These are phyloP conservation scores for Sussaba pulchella DNA, from an alignment of 2,888 invertebrate genomes.

Conservation along the genomic window DNA sequence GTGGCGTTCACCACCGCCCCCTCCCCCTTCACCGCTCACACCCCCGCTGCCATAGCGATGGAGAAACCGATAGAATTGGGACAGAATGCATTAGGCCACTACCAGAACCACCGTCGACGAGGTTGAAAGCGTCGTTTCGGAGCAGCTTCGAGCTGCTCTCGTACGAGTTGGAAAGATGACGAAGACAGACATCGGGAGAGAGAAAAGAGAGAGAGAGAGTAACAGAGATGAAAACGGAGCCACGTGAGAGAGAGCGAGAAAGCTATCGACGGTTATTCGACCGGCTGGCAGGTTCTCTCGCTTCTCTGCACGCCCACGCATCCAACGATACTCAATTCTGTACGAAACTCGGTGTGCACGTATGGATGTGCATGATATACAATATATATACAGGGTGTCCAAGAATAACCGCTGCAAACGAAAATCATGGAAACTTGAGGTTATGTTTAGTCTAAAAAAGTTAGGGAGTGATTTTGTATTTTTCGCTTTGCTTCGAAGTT, in stretches of 20 bases:
- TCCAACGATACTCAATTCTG: slow-evolving; percentile 34
- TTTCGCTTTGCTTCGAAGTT: no score
- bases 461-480: no score
- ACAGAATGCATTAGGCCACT: slow-evolving; percentile 9
- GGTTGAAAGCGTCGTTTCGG: background rate
- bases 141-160: background rate
- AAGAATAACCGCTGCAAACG: no score
- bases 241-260: slow-evolving; percentile 30
- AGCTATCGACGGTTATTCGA: slow-evolving; percentile 38
- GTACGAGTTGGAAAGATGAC: slow-evolving; percentile 16
- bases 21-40: no score
- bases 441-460: no score
- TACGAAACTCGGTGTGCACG: background rate
- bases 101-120: background rate
- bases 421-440: no score
- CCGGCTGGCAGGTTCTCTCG: slow-evolving; percentile 46
- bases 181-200: no score
- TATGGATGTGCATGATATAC: slow-evolving; percentile 13
- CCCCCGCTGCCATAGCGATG: no score
- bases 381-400: no score
- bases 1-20: background rate
- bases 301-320: slow-evolving; percentile 58
- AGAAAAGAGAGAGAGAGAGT: no score
- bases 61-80: slow-evolving; percentile 4
- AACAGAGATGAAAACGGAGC: no score